Percentiles rank a stretch among this genome's conserved stretches.
phyloP scores from a whole-genome alignment of 1,140 invertebrate genomes.

The Cydia amplana region DNA sequence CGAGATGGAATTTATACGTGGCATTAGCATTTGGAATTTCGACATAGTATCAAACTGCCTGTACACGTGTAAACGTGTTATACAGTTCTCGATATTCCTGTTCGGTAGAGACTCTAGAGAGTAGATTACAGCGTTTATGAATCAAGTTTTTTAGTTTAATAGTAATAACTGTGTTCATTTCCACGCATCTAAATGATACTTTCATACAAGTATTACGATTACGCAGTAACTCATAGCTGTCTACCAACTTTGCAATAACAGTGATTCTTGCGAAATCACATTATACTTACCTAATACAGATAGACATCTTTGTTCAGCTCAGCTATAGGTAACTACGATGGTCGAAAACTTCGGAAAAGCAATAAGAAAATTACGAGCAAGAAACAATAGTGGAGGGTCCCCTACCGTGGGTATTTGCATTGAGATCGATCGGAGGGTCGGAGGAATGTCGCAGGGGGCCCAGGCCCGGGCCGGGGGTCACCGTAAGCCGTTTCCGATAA shows the following conservation, averaged over 20 bases:
- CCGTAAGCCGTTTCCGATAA: constrained; percentile 78
- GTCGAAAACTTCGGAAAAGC: constrained; percentile 41
- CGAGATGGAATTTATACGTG: constrained; percentile 20
- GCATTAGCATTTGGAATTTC: constrained; percentile 24
- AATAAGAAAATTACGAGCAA: constrained; percentile 69
- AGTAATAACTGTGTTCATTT: neutral
- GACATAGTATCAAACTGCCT: constrained; percentile 5
- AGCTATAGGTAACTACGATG: constrained; percentile 6
- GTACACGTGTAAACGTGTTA: constrained; percentile 3
- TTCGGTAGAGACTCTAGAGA: neutral
- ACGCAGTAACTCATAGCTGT: constrained; percentile 2
- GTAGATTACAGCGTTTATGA: neutral
- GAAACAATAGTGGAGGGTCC: constrained; percentile 67
- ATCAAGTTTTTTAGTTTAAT: constrained; percentile 6
- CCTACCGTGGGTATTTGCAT: constrained; percentile 67
- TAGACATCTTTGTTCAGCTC: constrained; percentile 8
- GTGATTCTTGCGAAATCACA: neutral
- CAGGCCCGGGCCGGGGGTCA: constrained; percentile 70
- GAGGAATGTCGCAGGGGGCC: constrained; percentile 36
- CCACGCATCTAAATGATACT: constrained; percentile 14
- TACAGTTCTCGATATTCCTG: neutral
- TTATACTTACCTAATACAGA: neutral
- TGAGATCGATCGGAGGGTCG: constrained; percentile 70
- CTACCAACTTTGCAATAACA: constrained; percentile 11
- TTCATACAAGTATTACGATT: constrained; percentile 14